Conservation (phyloP, 2,888 invertebrate genomes). For the Petrolisthes cinctipes region DNA sequence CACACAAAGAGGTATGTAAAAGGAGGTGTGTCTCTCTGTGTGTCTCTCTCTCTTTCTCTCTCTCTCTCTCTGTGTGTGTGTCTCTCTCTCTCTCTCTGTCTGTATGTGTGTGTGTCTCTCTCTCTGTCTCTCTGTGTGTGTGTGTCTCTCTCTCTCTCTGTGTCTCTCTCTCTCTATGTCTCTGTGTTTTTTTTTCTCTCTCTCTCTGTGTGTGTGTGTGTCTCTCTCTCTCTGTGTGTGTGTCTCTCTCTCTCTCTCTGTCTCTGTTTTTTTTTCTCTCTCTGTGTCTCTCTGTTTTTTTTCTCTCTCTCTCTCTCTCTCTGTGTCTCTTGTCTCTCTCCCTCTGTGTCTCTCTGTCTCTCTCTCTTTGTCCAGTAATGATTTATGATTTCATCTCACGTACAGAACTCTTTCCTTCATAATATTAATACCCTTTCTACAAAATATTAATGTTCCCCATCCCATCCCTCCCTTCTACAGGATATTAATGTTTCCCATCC, state of each 20-base stretch:
- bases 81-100: background rate
- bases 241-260: background rate
- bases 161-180: background rate
- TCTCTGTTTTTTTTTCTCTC: background rate
- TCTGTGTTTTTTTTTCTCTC: background rate
- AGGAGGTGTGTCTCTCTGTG: background rate
- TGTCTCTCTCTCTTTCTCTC: background rate
- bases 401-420: too few relatives aligned
- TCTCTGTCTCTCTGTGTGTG: background rate
- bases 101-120: too few relatives aligned
- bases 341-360: too few relatives aligned
- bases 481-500: too few relatives aligned
- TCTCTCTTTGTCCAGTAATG: too few relatives aligned
- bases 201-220: background rate
- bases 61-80: background rate
- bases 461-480: too few relatives aligned
- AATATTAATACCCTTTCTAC: too few relatives aligned
- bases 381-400: too few relatives aligned
- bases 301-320: too few relatives aligned
- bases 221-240: background rate
- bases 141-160: background rate
- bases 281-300: background rate
- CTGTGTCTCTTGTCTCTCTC: too few relatives aligned
- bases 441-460: too few relatives aligned
- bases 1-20: conserved; percentile 36